Percentiles rank a stretch among this genome's conserved stretches.
Evolutionary conservation across 2,888 invertebrate species (phyloP).

Genomic region (Rhogogaster chlorosoma): DNA sequence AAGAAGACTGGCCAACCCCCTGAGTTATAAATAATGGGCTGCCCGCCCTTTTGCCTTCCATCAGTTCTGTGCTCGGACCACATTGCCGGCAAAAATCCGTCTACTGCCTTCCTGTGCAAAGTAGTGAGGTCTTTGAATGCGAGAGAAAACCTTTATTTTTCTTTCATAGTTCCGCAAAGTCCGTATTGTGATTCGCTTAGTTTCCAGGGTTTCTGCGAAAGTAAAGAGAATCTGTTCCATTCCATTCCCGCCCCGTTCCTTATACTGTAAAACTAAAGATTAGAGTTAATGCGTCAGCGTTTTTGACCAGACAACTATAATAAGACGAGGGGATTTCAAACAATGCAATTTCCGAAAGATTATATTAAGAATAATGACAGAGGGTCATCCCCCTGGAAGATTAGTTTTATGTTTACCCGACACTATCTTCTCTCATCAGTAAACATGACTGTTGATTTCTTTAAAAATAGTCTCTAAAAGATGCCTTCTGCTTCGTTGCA

Average conservation of each 20-base stretch:
- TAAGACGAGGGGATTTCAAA: constrained; percentile 65
- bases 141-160: neutral
- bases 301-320: constrained; percentile 66
- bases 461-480: constrained; percentile 54
- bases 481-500: constrained; percentile 21
- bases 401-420: constrained; percentile 67
- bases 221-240: neutral
- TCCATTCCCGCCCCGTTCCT: neutral
- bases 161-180: neutral
- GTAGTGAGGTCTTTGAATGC: neutral
- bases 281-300: constrained; percentile 72
- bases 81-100: constrained; percentile 31
- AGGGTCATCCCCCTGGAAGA: constrained; percentile 62
- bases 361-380: constrained; percentile 68
- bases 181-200: constrained; percentile 6
- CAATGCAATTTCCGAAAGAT: constrained; percentile 71
- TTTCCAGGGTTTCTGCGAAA: constrained; percentile 1
- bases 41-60: constrained; percentile 60
- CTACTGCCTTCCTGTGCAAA: constrained; percentile 4
- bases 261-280: constrained; percentile 59
- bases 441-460: constrained; percentile 68
- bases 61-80: constrained; percentile 42
- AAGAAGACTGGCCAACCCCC: constrained; percentile 65
- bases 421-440: constrained; percentile 62
- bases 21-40: constrained; percentile 68